A percentile compares a stretch with the other conserved stretches of the same genome.
Evolutionary conservation across 2,113 vertebrate genomes (phyloP).

Genomic region (Plecturocebus donacophilus): DNA sequence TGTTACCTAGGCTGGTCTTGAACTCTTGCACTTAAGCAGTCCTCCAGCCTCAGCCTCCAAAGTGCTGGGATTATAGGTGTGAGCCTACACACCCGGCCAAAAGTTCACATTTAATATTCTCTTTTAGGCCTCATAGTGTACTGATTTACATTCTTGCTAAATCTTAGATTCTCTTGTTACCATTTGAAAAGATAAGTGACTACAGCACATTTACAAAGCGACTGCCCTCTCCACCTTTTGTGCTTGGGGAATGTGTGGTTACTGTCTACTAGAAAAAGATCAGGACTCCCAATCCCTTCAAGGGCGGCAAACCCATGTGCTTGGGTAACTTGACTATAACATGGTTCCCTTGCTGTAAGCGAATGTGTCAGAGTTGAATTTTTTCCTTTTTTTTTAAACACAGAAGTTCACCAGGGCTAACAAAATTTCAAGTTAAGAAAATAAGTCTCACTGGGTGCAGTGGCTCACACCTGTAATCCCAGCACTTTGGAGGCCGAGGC

Average conservation of each 20-base stretch:
- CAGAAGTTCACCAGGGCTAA: conserved; percentile 70
- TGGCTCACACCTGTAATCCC: too few species aligned
- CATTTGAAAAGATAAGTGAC: background rate
- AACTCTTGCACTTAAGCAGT: too few species aligned
- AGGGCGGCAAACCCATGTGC: background rate
- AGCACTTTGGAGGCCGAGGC: too few species aligned
- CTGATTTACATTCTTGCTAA: background rate
- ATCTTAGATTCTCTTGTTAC: background rate
- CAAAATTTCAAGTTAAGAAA: conserved; percentile 81
- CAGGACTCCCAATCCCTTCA: background rate
- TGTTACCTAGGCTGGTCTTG: too few species aligned
- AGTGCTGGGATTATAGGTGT: too few species aligned
- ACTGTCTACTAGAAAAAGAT: background rate
- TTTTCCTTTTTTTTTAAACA: background rate
- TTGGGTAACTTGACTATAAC: conserved; percentile 2
- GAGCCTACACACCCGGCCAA: background rate
- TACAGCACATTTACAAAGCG: background rate
- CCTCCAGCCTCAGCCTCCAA: too few species aligned
- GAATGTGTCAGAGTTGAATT: conserved; percentile 38
- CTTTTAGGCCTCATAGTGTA: background rate
- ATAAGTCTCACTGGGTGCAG: too few species aligned
- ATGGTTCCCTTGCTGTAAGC: background rate
- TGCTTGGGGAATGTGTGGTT: background rate
- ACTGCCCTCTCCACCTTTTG: background rate
- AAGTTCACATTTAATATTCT: background rate